These are phyloP conservation scores for Tenodera sinensis DNA, from an alignment of 2,888 invertebrate species.

Conservation along the genomic window DNA sequence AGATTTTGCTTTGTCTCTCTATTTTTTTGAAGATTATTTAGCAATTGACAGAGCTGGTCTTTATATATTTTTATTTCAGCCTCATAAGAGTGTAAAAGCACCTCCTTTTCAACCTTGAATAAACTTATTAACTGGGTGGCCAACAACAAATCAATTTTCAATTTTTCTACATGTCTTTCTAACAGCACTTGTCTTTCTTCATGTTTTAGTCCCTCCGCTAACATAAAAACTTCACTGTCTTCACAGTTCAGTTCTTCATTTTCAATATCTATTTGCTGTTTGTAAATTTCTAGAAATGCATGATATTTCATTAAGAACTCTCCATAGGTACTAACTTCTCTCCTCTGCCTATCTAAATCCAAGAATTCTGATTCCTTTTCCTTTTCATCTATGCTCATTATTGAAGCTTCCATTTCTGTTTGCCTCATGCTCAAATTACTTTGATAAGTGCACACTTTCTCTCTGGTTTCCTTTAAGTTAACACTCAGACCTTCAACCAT, in stretches of 20 bases:
- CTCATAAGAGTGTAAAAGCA: conserved; percentile 31
- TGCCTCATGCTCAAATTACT: not conserved
- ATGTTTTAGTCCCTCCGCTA: conserved; percentile 36
- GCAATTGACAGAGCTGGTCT: conserved; percentile 39
- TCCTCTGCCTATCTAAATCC: not conserved
- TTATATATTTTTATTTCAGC: conserved; percentile 43
- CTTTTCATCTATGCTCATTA: not conserved
- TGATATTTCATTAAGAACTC: not conserved
- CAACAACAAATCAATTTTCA: conserved; percentile 35
- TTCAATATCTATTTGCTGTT: conserved; percentile 32
- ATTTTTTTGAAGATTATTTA: conserved; percentile 37
- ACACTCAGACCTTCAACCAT: not conserved
- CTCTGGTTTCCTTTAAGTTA: not conserved
- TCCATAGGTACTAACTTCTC: not conserved
- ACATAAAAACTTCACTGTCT: conserved; percentile 35
- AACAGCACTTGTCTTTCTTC: conserved; percentile 43
- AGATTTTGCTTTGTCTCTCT: not conserved
- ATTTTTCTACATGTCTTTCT: conserved; percentile 56
- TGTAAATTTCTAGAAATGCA: not conserved
- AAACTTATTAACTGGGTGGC: not conserved
- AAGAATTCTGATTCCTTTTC: not conserved
- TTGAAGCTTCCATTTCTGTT: not conserved
- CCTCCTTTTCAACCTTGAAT: not conserved
- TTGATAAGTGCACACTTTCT: not conserved
- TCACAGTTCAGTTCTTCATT: conserved; percentile 35